Evolutionary conservation across 2,113 vertebrate genomes (phyloP), one percentile per base, ranked within the genome.

Genomic region (Prochilodus magdalenae): DNA sequence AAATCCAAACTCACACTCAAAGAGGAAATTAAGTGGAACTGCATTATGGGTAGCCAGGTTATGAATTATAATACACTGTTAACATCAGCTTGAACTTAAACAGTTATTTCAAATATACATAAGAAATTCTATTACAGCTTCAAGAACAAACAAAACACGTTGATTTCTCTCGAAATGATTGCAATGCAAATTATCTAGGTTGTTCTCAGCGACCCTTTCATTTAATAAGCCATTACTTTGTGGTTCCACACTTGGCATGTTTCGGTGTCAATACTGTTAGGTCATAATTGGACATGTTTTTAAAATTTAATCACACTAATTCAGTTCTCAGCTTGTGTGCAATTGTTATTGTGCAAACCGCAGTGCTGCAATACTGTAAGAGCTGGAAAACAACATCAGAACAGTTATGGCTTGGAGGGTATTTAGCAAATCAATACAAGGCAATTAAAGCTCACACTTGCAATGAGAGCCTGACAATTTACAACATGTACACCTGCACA

Each of bases 251-350:
- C 60, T 73, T 26, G n/a, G 36, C 40, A 44, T 62, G 59, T 74
- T 72, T 26, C 26, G 24, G 20, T 29, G 63, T 78, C 79, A 78
- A 63, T 74, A 78, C 49, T 55, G 79, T 49, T 20, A 65, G 27
- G 51, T 4, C 24, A 27, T 84, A 76, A 84, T 72, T 81, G 80
- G 59, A 75, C 67, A 69, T n/a, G 2, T 57, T 57, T 63, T 72
- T 65, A 71, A 22, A 30, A 75, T 70, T 73, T 77, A 26, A 82
- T 82, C 63, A 47, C 44, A 15, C 67, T 86, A 81, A 84, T 79
- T 79, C 51, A 27, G 79, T 84, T 86, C 57, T 66, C 60, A 69
- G 63, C 24, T 7, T 44, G 40, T 44, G 40, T 20, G 67, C 53
- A 57, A 59, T 44, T 51, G 75, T 63, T 49, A 63, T 44, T 47